Evolutionary conservation across 2,113 vertebrate genomes (phyloP).

Genomic region (Sus scrofa): DNA sequence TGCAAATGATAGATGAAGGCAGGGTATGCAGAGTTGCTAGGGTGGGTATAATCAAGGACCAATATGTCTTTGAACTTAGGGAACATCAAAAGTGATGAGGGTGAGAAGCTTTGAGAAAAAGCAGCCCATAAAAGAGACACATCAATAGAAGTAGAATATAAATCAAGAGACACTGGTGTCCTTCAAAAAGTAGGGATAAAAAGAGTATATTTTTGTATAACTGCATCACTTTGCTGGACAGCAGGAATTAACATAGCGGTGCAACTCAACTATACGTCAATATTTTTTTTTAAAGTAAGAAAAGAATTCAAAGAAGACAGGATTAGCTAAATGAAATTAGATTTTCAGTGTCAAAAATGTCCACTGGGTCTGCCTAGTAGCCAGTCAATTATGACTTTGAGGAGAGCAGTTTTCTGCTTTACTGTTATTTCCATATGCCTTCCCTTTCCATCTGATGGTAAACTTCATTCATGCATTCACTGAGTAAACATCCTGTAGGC

Average conservation of each 20-base stretch:
- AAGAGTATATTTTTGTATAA: too few species aligned
- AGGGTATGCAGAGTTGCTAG: neutral
- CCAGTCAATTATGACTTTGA: neutral
- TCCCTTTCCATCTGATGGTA: neutral
- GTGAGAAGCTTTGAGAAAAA: neutral
- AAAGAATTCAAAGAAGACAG: neutral
- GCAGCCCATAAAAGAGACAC: neutral
- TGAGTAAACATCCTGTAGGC: neutral
- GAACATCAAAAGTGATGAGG: neutral
- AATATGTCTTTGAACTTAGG: neutral
- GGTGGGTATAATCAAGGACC: neutral
- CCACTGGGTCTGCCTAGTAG: neutral
- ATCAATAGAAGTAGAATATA: neutral
- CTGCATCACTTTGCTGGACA: too few species aligned
- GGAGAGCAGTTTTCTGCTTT: neutral
- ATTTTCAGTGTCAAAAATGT: neutral
- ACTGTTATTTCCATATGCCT: neutral
- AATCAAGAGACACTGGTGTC: neutral
- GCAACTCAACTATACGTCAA: too few species aligned
- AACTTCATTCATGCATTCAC: neutral
- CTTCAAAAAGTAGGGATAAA: neutral
- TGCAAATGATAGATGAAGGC: slow-evolving; percentile 28
- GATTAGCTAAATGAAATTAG: neutral
- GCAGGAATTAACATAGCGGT: too few species aligned
- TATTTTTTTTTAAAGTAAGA: neutral